Percentiles rank a stretch among this genome's conserved stretches.
Conservation (phyloP, 2,797 vertebrate species). For the Gallinago nigripennis region DNA sequence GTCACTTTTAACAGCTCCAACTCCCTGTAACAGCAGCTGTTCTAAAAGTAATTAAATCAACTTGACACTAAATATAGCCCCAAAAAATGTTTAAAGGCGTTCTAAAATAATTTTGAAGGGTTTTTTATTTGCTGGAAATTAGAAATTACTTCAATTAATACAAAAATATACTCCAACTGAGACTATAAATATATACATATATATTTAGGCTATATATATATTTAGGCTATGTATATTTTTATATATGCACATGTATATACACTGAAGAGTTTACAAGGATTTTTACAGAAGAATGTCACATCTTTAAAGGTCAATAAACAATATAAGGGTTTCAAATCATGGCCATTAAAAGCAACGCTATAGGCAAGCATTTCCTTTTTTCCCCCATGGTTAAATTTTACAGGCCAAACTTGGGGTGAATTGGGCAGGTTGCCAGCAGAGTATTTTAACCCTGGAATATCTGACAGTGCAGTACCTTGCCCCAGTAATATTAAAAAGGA, state of each 20-base stretch:
- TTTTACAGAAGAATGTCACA: constrained; percentile 36
- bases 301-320: constrained; percentile 54
- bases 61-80: constrained; percentile 60
- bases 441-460: not conserved
- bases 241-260: not conserved
- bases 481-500: not conserved
- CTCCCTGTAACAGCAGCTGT: constrained; percentile 50
- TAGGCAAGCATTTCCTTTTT: not conserved
- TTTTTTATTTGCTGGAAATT: constrained; percentile 49
- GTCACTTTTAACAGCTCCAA: constrained; percentile 52
- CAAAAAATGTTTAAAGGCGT: constrained; percentile 49
- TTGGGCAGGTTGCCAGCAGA: not conserved
- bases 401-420: not conserved
- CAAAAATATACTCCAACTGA: constrained; percentile 48
- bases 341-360: not conserved
- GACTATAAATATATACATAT: constrained; percentile 55
- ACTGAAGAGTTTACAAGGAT: constrained; percentile 40
- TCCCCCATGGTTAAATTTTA: not conserved
- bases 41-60: constrained; percentile 68
- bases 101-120: constrained; percentile 66
- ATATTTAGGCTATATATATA: constrained; percentile 21
- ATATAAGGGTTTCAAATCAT: not conserved
- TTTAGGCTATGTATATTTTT: constrained; percentile 34
- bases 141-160: constrained; percentile 69
- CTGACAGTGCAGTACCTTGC: not conserved